Percentiles rank a stretch among this genome's conserved stretches.
phyloP scores from a whole-genome alignment of 2,797 vertebrate genomes.

The Sebastes minor region DNA sequence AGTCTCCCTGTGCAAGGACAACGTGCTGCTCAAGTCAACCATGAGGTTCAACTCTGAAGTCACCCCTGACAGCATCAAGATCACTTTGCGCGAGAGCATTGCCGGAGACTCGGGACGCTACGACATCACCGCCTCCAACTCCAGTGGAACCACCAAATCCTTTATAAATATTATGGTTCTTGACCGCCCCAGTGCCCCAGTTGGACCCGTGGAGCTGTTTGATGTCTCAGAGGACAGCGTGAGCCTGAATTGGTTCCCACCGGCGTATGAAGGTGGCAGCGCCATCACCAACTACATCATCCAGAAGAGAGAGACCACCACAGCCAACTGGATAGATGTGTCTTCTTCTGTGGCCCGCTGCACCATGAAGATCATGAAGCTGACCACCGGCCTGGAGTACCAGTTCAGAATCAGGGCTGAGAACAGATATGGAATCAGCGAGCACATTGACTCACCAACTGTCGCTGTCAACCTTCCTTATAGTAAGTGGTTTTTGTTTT shows the following conservation, averaged over 20 bases:
- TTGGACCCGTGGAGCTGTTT: conserved; percentile 91
- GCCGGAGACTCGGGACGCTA: conserved; percentile 92
- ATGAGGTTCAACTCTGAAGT: conserved; percentile 96
- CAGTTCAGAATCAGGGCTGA: conserved; percentile 98
- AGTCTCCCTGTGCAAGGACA: conserved; percentile 90
- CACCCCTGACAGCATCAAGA: conserved; percentile 91
- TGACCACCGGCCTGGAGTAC: conserved; percentile 94
- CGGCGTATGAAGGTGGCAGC: conserved; percentile 94
- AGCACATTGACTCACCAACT: conserved; percentile 90
- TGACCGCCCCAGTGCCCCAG: conserved; percentile 91
- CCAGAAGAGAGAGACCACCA: conserved; percentile 95
- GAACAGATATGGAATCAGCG: conserved; percentile 97
- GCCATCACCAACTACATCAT: conserved; percentile 97
- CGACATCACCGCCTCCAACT: conserved; percentile 94
- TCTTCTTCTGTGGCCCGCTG: conserved; percentile 94
- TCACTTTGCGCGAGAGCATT: conserved; percentile 92
- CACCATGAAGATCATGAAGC: conserved; percentile 93
- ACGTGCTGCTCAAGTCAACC: conserved; percentile 89
- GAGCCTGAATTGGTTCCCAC: conserved; percentile 92
- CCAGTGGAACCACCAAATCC: conserved; percentile 94
- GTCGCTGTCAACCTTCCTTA: conserved; percentile 92
- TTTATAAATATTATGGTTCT: conserved; percentile 92
- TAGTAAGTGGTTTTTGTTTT: conserved; percentile 83
- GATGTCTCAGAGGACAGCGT: conserved; percentile 93
- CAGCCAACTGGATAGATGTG: conserved; percentile 93